Evolutionary conservation across 1,140 invertebrate species (phyloP).

Genomic region (Apolygus lucorum): DNA sequence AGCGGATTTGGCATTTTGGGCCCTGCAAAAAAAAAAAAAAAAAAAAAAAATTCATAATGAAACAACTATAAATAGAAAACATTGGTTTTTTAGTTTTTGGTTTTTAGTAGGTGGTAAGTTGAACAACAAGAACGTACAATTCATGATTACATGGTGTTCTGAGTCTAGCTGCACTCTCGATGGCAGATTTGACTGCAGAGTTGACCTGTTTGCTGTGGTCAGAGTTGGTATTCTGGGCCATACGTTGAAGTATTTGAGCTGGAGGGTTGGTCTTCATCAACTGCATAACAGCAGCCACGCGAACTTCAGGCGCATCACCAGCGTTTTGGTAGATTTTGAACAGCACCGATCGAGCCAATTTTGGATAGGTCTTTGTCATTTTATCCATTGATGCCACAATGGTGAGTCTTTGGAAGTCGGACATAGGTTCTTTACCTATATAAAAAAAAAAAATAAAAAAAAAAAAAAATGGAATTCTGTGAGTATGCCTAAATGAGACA

Average conservation of each 20-base stretch:
- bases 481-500: too few species aligned
- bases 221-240: slow-evolving; percentile 55
- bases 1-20: slow-evolving; percentile 47
- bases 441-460: too few species aligned
- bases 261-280: slow-evolving; percentile 50
- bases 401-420: slow-evolving; percentile 50
- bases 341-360: slow-evolving; percentile 45
- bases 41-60: too few species aligned
- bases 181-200: slow-evolving; percentile 49
- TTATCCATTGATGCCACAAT: slow-evolving; percentile 49
- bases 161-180: slow-evolving; percentile 42
- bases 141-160: slow-evolving; percentile 36
- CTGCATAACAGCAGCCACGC: slow-evolving; percentile 51
- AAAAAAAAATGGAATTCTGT: too few species aligned
- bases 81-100: too few species aligned
- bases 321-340: slow-evolving; percentile 58
- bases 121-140: too few species aligned
- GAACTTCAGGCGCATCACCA: slow-evolving; percentile 51
- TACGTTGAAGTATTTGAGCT: slow-evolving; percentile 51
- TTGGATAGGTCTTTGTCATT: slow-evolving; percentile 43
- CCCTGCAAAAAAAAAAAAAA: slow-evolving; percentile 42
- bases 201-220: slow-evolving; percentile 53
- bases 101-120: too few species aligned
- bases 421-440: slow-evolving; percentile 37
- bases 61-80: too few species aligned